Percentiles rank a stretch among this genome's conserved stretches.
phyloP scores from a whole-genome alignment of 2,797 vertebrate species.

The Macropus fuliginosus region DNA sequence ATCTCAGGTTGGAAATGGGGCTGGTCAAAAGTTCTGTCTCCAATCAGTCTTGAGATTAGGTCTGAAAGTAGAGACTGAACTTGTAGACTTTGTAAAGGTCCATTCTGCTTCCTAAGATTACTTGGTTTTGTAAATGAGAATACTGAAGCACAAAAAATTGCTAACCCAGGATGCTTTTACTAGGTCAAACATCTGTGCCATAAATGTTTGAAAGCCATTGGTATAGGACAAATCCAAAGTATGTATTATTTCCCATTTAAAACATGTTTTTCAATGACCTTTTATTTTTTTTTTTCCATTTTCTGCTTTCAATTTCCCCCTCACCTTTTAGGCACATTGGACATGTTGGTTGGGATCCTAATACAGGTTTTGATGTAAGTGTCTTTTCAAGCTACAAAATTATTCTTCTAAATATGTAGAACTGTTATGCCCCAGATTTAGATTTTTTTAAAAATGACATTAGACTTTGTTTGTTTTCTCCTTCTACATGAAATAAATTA shows the following conservation, averaged over 20 bases:
- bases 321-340: constrained; percentile 92
- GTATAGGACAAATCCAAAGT: not conserved
- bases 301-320: constrained; percentile 6
- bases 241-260: constrained; percentile 41
- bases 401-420: constrained; percentile 31
- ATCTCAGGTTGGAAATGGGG: not conserved
- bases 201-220: not conserved
- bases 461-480: not conserved
- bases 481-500: not conserved
- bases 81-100: not conserved
- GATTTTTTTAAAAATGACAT: constrained; percentile 18
- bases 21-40: not conserved
- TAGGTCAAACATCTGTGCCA: not conserved
- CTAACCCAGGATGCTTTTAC: not conserved
- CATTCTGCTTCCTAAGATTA: not conserved
- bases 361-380: constrained; percentile 99
- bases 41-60: not conserved
- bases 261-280: constrained; percentile 62
- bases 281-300: constrained; percentile 56
- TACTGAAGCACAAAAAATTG: not conserved
- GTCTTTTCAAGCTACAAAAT: constrained; percentile 63
- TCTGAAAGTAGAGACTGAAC: not conserved
- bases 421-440: constrained; percentile 9
- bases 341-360: constrained; percentile 99
- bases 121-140: not conserved